Evolutionary conservation across 2,888 invertebrate species (phyloP), one percentile per base, ranked within the genome.

Genomic region (Oxycera nigricornis): DNA sequence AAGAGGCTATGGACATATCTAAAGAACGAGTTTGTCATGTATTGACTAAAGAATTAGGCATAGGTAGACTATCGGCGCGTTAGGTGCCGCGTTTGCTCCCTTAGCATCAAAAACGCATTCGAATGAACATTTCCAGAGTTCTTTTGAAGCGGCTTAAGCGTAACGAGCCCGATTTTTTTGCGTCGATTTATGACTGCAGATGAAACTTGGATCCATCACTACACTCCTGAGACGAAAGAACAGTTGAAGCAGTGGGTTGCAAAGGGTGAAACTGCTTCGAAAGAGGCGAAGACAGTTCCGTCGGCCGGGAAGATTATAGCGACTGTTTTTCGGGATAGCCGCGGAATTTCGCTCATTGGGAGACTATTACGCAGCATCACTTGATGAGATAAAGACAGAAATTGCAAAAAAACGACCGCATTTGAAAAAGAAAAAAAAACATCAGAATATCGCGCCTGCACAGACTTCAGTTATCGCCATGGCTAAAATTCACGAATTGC

Each of bases 151-250:
- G 76, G 72, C 80, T 81, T 78, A 79, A 80, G 76, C 79, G 79
- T 65, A 81, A 81, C 80, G 76, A 76, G 74, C 75, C 76, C 74
- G 78, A 81, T 73, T 82, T 82, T n/a, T 81, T 61, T 80, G 77
- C 80, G 77, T 76, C 77, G 80, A 55, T 79, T 80, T 55, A 77
- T 83, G 39, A 82, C 81, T 76, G 79, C 81, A 14, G 82, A 83
- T 78, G 81, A 83, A 81, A 82, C 80, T 62, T 82, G 81, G 81
- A 79, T 82, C 61, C 79, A 81, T 74, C 76, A 79, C 73, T 80
- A 77, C 74, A 81, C 79, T 24, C 80, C 80, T 74, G 80, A 82
- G 75, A 80, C 80, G 57, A 70, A 70, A 55, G 20, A 22, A 52
- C 52, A 70, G 31, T 70, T 55, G 24, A 70, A 70, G 31, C 55